A percentile compares a stretch with the other conserved stretches of the same genome.
phyloP scores from a whole-genome alignment of 2,888 invertebrate species.

The Esperia sulphurella region DNA sequence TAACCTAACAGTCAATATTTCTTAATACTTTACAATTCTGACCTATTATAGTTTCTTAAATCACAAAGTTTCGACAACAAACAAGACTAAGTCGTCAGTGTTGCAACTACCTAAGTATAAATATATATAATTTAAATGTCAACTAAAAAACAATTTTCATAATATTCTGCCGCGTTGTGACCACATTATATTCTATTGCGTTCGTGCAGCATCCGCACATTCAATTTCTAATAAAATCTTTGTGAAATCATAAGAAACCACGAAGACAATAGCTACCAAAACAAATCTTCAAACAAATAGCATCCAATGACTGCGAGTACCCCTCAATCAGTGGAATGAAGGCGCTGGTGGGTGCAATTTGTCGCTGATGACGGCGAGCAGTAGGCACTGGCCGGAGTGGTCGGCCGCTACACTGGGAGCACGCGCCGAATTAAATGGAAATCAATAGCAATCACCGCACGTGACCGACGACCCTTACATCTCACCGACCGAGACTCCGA shows the following conservation, averaged over 20 bases:
- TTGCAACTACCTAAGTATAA: too few species aligned
- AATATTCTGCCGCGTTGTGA: too few species aligned
- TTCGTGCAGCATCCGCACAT: background rate
- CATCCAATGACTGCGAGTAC: constrained; percentile 28
- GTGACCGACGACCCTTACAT: constrained; percentile 61
- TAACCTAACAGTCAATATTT: too few species aligned
- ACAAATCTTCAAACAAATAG: constrained; percentile 17
- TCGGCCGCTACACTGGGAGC: constrained; percentile 44
- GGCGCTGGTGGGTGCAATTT: constrained; percentile 48
- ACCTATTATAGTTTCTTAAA: too few species aligned
- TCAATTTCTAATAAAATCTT: background rate
- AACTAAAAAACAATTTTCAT: too few species aligned
- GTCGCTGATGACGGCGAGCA: constrained; percentile 40
- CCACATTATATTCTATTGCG: background rate
- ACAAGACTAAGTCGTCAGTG: too few species aligned
- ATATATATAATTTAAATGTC: too few species aligned
- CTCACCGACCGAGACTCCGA: constrained; percentile 33
- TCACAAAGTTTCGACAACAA: too few species aligned
- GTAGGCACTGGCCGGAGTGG: constrained; percentile 19
- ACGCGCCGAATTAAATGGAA: constrained; percentile 77
- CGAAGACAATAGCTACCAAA: constrained; percentile 16
- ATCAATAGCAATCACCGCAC: constrained; percentile 69
- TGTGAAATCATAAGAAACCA: constrained; percentile 8
- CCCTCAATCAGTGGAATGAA: constrained; percentile 63
- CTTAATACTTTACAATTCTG: too few species aligned